Evolutionary conservation across 2,888 invertebrate genomes (phyloP), one percentile per base, ranked within the genome.

Genomic region (Melanophora roralis): DNA sequence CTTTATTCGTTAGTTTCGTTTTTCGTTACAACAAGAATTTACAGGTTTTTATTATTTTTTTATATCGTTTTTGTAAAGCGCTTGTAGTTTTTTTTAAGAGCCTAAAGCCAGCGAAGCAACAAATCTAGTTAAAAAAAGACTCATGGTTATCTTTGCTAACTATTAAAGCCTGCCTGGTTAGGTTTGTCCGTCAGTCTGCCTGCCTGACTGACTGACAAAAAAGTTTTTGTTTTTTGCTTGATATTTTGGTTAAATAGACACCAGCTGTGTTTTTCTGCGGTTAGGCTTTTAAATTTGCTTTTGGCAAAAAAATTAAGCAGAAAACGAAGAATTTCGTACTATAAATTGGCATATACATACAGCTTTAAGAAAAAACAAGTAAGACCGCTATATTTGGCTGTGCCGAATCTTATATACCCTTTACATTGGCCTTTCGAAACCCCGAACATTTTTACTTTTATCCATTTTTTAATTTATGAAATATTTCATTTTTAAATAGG

Each of bases 111-210:
- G 62, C 78, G 81, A 82, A 82, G 76, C 82, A 78, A 77, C 80
- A 82, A 82, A 83, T 83, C 82, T 77, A 81, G 78, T 83, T 83
- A 82, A 75, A 68, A 76, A 81, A 74, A 68, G 62, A 59, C 53
- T 64, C 59, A 71, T 75, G 78, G 51, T 40, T 60, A 62, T 60
- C 60, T 67, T 65, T 78, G 9, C 38, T 23, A 49, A 53, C 34
- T 38, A 47, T 32, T 38, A 47, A 55, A 60, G 60, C 21, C 38
- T 71, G 45, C 23, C 57, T 69, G 19, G 21, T 21, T 9, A 16
- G 45, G 3, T 16, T 8, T 23, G 45, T 32, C 51, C 32, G 40
- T 53, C 53, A 32, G 23, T 59, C 9, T 3, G n/a, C 36, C 23
- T 32, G 38, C 16, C 40, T 16, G 45, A 45, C 40, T 21, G n/a